These are phyloP conservation scores for Tyria jacobaeae DNA, from an alignment of 2,888 invertebrate genomes.

Conservation along the genomic window DNA sequence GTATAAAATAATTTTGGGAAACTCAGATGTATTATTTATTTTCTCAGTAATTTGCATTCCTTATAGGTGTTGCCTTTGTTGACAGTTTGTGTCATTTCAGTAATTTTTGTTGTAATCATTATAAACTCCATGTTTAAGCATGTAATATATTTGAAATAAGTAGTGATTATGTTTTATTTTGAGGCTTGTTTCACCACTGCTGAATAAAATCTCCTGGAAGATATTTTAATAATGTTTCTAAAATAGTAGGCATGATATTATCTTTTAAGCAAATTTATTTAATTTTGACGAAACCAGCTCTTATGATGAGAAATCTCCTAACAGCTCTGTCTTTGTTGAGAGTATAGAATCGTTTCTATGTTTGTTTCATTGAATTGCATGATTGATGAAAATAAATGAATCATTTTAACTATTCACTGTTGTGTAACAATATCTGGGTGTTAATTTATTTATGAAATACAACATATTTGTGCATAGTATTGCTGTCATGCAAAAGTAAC, in stretches of 20 bases:
- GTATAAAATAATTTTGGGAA: slow-evolving; percentile 41
- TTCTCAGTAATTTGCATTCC: slow-evolving; percentile 65
- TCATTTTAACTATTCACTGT: slow-evolving; percentile 36
- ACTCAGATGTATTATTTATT: slow-evolving; percentile 50
- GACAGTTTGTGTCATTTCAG: slow-evolving; percentile 39
- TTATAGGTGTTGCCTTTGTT: slow-evolving; percentile 59
- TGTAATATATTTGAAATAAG: slow-evolving; percentile 41
- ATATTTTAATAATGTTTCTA: background rate
- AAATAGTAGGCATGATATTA: background rate
- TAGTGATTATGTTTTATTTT: slow-evolving; percentile 35
- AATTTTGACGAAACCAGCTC: slow-evolving; percentile 9
- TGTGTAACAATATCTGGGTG: background rate
- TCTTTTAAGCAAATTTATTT: slow-evolving; percentile 3
- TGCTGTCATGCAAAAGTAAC: background rate
- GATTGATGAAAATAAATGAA: slow-evolving; percentile 30
- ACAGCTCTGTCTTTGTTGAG: slow-evolving; percentile 64
- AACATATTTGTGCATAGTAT: background rate
- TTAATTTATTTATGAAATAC: background rate
- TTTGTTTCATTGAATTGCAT: slow-evolving; percentile 27
- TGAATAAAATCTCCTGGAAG: background rate
- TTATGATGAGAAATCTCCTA: slow-evolving; percentile 49
- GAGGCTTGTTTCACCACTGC: slow-evolving; percentile 6
- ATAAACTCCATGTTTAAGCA: slow-evolving; percentile 40
- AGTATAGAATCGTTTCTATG: slow-evolving; percentile 57
- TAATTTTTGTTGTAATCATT: slow-evolving; percentile 37